These are phyloP conservation scores for Drepana arcuata DNA, from an alignment of 1,140 invertebrate genomes.

Conservation along the genomic window DNA sequence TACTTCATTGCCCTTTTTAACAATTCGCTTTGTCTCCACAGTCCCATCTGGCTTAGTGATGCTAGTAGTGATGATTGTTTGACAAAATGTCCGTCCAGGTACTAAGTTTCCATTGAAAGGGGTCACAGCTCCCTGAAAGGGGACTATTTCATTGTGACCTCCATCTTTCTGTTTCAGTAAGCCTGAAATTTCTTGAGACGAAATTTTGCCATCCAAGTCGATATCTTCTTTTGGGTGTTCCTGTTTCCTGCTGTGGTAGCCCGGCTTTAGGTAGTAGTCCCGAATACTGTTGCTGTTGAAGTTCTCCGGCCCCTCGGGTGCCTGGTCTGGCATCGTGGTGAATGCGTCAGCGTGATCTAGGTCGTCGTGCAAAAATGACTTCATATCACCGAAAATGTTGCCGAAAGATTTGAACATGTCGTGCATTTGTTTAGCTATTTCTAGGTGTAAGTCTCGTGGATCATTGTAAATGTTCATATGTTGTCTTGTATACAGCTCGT, in stretches of 20 bases:
- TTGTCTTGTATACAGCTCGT: slow-evolving; percentile 46
- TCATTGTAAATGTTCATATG: slow-evolving; percentile 31
- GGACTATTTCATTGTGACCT: slow-evolving; percentile 12
- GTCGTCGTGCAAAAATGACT: slow-evolving; percentile 42
- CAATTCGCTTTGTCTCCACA: slow-evolving; percentile 46
- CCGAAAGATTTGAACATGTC: slow-evolving; percentile 53
- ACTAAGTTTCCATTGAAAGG: slow-evolving; percentile 43
- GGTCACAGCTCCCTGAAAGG: slow-evolving; percentile 7
- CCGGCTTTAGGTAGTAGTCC: slow-evolving; percentile 57
- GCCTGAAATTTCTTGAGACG: slow-evolving; percentile 53
- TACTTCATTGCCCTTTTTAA: slow-evolving; percentile 55
- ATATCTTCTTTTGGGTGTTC: slow-evolving; percentile 33
- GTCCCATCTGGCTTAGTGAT: slow-evolving; percentile 55
- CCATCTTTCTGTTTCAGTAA: slow-evolving; percentile 44
- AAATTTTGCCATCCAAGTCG: slow-evolving; percentile 56
- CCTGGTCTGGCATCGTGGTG: slow-evolving; percentile 21
- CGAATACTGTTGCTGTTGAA: slow-evolving; percentile 37
- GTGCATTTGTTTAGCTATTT: slow-evolving; percentile 45
- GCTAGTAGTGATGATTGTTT: slow-evolving; percentile 61
- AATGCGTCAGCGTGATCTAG: slow-evolving; percentile 22
- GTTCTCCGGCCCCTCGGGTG: slow-evolving; percentile 18
- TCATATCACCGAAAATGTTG: slow-evolving; percentile 49
- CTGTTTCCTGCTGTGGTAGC: slow-evolving; percentile 32
- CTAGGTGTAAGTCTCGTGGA: slow-evolving; percentile 36
- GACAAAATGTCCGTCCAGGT: slow-evolving; percentile 42